Conservation (phyloP, 2,888 invertebrate genomes). For the Plebejus melissa region DNA sequence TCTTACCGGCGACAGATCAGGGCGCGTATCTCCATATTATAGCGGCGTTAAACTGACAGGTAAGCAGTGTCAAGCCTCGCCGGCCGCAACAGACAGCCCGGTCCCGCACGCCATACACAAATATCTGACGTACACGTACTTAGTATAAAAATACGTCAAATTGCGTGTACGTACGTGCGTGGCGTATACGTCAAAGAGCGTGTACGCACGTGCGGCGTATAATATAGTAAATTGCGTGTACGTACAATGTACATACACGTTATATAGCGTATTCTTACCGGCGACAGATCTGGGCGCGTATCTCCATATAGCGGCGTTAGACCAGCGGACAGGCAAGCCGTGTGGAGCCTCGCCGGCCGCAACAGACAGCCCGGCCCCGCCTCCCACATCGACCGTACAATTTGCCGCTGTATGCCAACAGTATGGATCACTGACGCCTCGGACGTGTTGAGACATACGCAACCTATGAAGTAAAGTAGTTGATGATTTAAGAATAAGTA, state of each 20-base stretch:
- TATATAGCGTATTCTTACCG: slow-evolving; percentile 44
- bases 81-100: slow-evolving; percentile 80
- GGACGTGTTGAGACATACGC: slow-evolving; percentile 75
- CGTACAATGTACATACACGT: not conserved
- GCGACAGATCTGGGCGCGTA: slow-evolving; percentile 40
- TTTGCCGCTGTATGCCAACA: slow-evolving; percentile 80
- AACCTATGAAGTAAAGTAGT: slow-evolving; percentile 54
- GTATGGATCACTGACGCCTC: slow-evolving; percentile 73
- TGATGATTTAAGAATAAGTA: not conserved
- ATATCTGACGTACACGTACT: too few species aligned
- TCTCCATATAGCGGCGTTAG: slow-evolving; percentile 79
- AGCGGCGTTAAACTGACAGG: slow-evolving; percentile 49
- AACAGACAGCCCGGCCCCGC: slow-evolving; percentile 81
- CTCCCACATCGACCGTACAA: slow-evolving; percentile 77
- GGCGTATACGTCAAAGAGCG: too few species aligned
- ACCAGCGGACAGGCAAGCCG: slow-evolving; percentile 78
- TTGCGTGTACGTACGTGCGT: too few species aligned
- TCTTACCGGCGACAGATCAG: slow-evolving; percentile 48
- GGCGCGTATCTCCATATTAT: slow-evolving; percentile 59
- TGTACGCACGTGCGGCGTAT: too few species aligned
- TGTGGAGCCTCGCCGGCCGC: slow-evolving; percentile 79
- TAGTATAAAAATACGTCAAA: too few species aligned
- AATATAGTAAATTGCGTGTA: not conserved
- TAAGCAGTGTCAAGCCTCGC: slow-evolving; percentile 77
- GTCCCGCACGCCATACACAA: slow-evolving; percentile 75